Conservation (phyloP, 1,140 invertebrate species). For the Reticulitermes speratus region DNA sequence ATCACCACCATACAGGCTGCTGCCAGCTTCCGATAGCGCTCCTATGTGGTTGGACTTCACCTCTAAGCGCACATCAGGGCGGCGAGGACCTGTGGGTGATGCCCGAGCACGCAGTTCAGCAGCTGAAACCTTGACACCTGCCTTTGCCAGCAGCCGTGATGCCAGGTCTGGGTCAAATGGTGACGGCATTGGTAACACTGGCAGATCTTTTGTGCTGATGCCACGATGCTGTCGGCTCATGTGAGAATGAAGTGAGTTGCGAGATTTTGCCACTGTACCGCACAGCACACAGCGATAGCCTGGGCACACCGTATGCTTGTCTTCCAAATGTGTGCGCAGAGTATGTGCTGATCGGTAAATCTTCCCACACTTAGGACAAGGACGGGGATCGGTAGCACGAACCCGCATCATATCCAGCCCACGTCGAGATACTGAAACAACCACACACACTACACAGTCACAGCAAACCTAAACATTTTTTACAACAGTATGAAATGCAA, state of each 20-base stretch:
- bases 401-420: slow-evolving; percentile 81
- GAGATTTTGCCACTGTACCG: slow-evolving; percentile 86
- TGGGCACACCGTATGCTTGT: slow-evolving; percentile 89
- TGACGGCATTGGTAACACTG: slow-evolving; percentile 86
- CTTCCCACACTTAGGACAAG: slow-evolving; percentile 90
- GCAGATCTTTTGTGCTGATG: slow-evolving; percentile 88
- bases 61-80: slow-evolving; percentile 72
- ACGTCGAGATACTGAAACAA: slow-evolving; percentile 64
- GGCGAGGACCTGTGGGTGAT: slow-evolving; percentile 77
- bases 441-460: slow-evolving; percentile 14
- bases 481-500: too few species aligned
- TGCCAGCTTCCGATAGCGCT: slow-evolving; percentile 65
- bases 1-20: slow-evolving; percentile 70
- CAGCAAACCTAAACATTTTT: neutral
- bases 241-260: slow-evolving; percentile 87
- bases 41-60: slow-evolving; percentile 43
- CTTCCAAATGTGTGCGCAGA: slow-evolving; percentile 83
- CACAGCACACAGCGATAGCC: slow-evolving; percentile 88
- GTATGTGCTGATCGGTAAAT: slow-evolving; percentile 90
- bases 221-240: slow-evolving; percentile 90
- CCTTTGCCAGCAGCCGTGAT: slow-evolving; percentile 74
- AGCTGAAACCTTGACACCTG: slow-evolving; percentile 76
- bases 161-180: slow-evolving; percentile 87
- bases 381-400: slow-evolving; percentile 83
- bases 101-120: slow-evolving; percentile 77